Evolutionary conservation across 2,888 invertebrate species (phyloP), one percentile per base, ranked within the genome.

Genomic region (Cephus spinipes): DNA sequence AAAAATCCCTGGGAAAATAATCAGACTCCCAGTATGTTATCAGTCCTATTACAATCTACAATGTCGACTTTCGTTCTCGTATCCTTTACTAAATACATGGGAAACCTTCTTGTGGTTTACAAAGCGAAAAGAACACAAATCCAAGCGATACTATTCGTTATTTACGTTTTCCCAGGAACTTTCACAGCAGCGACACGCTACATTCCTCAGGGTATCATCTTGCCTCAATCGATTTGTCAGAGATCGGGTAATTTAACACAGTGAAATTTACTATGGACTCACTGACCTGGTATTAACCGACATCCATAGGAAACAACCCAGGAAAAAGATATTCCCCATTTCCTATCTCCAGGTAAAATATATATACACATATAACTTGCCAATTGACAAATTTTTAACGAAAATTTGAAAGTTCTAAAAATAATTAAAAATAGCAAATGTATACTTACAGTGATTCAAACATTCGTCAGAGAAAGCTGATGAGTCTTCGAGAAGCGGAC

Each of bases 201-300:
- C 85, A 89, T 89, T 88, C 87, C 84, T 83, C 82, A 81, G 79
- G 75, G 79, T 81, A 87, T 88, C 86, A 87, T 88, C 86, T 76
- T 78, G 86, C 86, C 84, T 86, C 86, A 85, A 89, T 88, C 87
- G 85, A 88, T 89, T 89, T 89, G 85, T 85, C 85, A 82, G 83
- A 82, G 82, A 86, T 88, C 85, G 86, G 87, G 84, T 87, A 86
- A 87, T 88, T 87, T 87, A 88, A 88, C 87, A 86, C 85, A 85
- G 88, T 87, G 89, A 89, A 89, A 89, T 87, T 84, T 71, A 31
- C 15, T 55, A 23, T 23, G 23, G 55, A 55, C 23, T 15, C 23
- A 23, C 2, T 23, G 55, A 55, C 55, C 55, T 23, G 15, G 55
- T 55, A 55, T 15, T 9, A 15, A 9, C 55, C 23, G 9, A 55